phyloP scores from a whole-genome alignment of 2,797 vertebrate genomes.

The Psittacula derbiana region DNA sequence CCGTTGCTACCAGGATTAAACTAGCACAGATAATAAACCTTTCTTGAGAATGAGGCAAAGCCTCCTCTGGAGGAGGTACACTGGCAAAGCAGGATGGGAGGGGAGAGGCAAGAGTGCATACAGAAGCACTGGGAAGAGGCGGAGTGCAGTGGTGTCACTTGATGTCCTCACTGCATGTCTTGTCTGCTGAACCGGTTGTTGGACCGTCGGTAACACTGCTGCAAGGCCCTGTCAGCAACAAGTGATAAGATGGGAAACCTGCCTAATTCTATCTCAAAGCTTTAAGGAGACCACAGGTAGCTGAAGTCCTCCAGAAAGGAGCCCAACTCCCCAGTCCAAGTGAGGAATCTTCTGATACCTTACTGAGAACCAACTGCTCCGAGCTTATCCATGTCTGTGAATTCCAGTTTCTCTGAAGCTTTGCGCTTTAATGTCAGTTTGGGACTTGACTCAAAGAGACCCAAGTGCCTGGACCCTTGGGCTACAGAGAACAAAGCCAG shows the following conservation, averaged over 20 bases:
- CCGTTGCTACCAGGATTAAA: slow-evolving; percentile 24
- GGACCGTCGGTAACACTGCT: not conserved
- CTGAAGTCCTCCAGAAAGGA: slow-evolving; percentile 23
- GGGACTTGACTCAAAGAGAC: slow-evolving; percentile 24
- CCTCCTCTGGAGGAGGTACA: not conserved
- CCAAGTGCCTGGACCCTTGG: not conserved
- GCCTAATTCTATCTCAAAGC: not conserved
- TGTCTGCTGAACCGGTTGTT: not conserved
- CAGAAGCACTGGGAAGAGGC: not conserved
- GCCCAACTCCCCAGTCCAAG: not conserved
- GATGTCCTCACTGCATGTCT: not conserved
- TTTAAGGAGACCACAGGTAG: not conserved
- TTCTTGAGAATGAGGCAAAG: not conserved
- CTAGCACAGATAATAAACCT: not conserved
- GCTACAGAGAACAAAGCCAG: slow-evolving; percentile 51
- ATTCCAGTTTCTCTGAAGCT: slow-evolving; percentile 27
- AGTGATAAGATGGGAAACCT: not conserved
- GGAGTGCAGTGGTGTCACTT: not conserved
- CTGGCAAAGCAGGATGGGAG: slow-evolving; percentile 28
- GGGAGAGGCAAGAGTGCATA: not conserved
- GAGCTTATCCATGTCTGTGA: slow-evolving; percentile 7
- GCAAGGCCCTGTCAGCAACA: not conserved
- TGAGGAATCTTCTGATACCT: slow-evolving; percentile 10
- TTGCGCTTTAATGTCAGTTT: slow-evolving; percentile 21
- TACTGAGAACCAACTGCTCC: slow-evolving; percentile 3